Conservation (phyloP, 2,888 invertebrate genomes). For the Latheticus oryzae region DNA sequence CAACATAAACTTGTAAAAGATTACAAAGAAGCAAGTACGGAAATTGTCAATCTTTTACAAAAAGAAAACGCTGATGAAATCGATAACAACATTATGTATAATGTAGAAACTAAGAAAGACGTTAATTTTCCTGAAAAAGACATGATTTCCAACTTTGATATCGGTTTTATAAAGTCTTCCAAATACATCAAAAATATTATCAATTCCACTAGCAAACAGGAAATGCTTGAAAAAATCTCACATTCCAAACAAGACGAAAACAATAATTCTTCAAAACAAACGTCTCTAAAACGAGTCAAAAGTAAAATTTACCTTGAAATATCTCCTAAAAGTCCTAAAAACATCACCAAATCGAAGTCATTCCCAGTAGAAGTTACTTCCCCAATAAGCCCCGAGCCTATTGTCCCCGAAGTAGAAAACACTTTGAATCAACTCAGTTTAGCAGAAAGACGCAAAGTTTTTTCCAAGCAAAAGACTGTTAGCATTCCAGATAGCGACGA, state of each 20-base stretch:
- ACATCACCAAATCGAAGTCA: conserved; percentile 7
- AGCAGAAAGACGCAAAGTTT: conserved; percentile 48
- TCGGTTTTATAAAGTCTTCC: conserved; percentile 3
- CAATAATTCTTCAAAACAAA: conserved; percentile 7
- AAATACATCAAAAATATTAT: conserved; percentile 27
- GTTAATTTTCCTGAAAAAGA: conserved; percentile 1
- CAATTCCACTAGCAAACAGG: conserved; percentile 14
- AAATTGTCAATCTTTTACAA: conserved; percentile 26
- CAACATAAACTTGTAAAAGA: conserved; percentile 15
- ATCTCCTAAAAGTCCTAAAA: conserved; percentile 4
- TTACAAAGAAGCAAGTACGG: conserved; percentile 3
- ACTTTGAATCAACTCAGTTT: conserved; percentile 38
- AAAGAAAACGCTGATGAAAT: conserved; percentile 9
- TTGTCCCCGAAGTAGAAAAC: conserved; percentile 54
- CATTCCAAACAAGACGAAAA: conserved; percentile 21
- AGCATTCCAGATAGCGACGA: conserved; percentile 45
- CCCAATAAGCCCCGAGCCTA: conserved; percentile 56
- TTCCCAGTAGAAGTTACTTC: conserved; percentile 50
- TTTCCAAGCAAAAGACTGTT: conserved; percentile 33
- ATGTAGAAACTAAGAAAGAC: background rate
- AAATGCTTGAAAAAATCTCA: conserved; percentile 17
- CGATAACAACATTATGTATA: conserved; percentile 3
- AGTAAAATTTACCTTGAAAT: conserved; percentile 20
- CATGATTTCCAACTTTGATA: conserved; percentile 6
- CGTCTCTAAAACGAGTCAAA: background rate